Conservation (phyloP, 2,888 invertebrate species). For the Acleris holmiana region DNA sequence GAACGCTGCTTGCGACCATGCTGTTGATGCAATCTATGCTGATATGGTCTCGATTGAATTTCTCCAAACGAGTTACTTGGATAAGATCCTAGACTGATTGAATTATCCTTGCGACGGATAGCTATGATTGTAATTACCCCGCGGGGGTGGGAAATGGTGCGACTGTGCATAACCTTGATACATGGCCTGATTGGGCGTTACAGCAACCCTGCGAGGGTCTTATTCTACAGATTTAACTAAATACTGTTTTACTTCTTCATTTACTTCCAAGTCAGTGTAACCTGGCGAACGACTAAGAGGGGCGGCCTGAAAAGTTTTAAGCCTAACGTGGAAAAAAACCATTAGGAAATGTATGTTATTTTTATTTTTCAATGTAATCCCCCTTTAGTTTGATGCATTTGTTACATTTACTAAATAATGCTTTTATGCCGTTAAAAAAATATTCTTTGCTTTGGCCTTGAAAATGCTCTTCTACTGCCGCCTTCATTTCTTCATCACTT, state of each 20-base stretch:
- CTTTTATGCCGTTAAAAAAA: no score
- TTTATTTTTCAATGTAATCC: no score
- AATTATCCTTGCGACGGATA: constrained; percentile 10
- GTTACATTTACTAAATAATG: no score
- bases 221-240: not conserved
- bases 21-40: constrained; percentile 3
- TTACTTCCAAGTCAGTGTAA: constrained; percentile 3
- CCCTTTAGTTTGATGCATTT: no score
- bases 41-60: not conserved
- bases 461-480: no score
- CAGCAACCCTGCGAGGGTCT: constrained; percentile 11
- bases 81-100: not conserved
- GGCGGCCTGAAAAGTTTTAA: no score
- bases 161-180: not conserved
- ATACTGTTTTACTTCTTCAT: not conserved
- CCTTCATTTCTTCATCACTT: no score
- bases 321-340: no score
- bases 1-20: not conserved
- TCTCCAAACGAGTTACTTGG: constrained; percentile 4
- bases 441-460: no score
- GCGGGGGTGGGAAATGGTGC: constrained; percentile 1
- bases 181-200: not conserved
- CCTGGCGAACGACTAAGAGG: constrained; percentile 1
- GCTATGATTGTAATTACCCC: not conserved
- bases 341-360: no score